Percentiles rank a stretch among this genome's conserved stretches.
phyloP scores from a whole-genome alignment of 2,113 vertebrate genomes.

The Carassius carassius region DNA sequence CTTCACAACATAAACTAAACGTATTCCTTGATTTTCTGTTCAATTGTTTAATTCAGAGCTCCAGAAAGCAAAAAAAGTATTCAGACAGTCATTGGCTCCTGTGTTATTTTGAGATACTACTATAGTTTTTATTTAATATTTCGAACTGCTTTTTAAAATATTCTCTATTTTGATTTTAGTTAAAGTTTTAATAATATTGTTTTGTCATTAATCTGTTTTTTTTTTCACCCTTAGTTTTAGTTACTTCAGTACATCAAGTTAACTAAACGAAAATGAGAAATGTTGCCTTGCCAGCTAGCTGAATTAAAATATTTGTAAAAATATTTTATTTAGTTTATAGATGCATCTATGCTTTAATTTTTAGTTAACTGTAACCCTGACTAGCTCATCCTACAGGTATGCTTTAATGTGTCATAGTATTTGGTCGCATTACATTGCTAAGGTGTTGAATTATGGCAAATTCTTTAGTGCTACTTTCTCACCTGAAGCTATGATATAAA shows the following conservation, averaged over 20 bases:
- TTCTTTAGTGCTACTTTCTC: neutral
- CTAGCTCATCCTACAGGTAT: neutral
- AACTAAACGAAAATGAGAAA: neutral
- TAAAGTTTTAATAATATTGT: too few relatives aligned
- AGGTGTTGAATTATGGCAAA: neutral
- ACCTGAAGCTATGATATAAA: constrained; percentile 9
- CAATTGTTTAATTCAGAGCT: neutral
- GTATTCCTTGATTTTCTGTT: too few relatives aligned
- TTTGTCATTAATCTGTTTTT: too few relatives aligned
- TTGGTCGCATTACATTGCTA: neutral
- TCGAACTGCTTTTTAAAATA: too few relatives aligned
- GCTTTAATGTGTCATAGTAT: neutral
- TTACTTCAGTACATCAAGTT: too few relatives aligned
- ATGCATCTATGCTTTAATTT: neutral
- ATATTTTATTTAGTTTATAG: too few relatives aligned
- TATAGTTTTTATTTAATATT: too few relatives aligned
- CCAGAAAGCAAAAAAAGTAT: neutral
- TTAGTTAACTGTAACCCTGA: neutral
- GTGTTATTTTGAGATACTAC: too few relatives aligned
- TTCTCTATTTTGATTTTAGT: too few relatives aligned
- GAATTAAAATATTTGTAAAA: neutral
- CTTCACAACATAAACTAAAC: too few relatives aligned
- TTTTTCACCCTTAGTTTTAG: too few relatives aligned
- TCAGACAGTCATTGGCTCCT: constrained; percentile 59
- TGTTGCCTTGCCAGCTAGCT: neutral